Percentiles rank a stretch among this genome's conserved stretches.
These are phyloP conservation scores for Phoxinus dragarum DNA, from an alignment of 2,797 vertebrate species.

Conservation along the genomic window DNA sequence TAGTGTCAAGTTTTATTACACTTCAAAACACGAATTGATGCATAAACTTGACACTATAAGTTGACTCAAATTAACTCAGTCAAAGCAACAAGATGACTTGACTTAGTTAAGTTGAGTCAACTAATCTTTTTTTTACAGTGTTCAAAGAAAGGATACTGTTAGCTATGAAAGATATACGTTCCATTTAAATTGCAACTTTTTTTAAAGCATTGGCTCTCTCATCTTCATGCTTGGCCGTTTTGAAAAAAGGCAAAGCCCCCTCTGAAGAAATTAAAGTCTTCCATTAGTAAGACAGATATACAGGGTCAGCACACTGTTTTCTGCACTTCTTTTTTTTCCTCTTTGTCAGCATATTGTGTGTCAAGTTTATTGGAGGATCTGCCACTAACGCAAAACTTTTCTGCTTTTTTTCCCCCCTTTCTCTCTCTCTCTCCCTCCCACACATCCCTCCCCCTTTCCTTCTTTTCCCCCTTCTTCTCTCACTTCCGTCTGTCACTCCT, in stretches of 20 bases:
- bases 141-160: not conserved
- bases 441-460: conserved; percentile 17
- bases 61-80: too few species aligned
- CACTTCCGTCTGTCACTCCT: conserved; percentile 9
- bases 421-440: conserved; percentile 31
- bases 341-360: conserved; percentile 82
- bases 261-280: conserved; percentile 22
- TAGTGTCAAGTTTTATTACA: too few species aligned
- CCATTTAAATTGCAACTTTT: not conserved
- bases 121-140: too few species aligned
- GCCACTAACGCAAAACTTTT: conserved; percentile 79
- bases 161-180: not conserved
- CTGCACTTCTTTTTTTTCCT: conserved; percentile 74
- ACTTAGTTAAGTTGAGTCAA: too few species aligned
- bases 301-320: conserved; percentile 66
- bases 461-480: conserved; percentile 20
- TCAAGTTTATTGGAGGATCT: conserved; percentile 79
- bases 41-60: too few species aligned
- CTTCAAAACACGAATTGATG: too few species aligned
- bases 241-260: not conserved
- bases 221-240: not conserved
- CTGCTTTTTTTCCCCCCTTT: conserved; percentile 30
- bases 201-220: not conserved
- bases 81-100: too few species aligned
- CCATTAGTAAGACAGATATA: conserved; percentile 22